phyloP scores from a whole-genome alignment of 1,140 invertebrate genomes.

The Oncopeltus fasciatus region DNA sequence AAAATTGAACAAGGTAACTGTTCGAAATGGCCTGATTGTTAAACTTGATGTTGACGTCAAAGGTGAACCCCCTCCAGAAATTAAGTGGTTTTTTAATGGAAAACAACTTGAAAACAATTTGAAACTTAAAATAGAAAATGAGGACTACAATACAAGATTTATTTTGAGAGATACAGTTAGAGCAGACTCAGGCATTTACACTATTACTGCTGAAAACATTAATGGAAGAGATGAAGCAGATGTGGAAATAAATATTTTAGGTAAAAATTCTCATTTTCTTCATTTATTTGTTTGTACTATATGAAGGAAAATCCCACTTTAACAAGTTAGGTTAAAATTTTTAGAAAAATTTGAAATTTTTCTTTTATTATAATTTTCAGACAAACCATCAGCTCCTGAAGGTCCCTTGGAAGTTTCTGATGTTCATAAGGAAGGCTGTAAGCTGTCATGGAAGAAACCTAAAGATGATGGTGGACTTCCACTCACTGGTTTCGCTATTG shows the following conservation, averaged over 20 bases:
- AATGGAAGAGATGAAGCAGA: conserved; percentile 87
- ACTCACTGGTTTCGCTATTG: conserved; percentile 74
- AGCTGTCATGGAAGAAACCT: conserved; percentile 87
- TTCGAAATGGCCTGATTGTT: conserved; percentile 79
- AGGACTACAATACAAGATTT: conserved; percentile 84
- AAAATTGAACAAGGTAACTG: conserved; percentile 73
- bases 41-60: conserved; percentile 87
- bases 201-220: conserved; percentile 77
- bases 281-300: not conserved
- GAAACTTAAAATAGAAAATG: conserved; percentile 67
- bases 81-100: conserved; percentile 72
- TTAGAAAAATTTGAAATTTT: not conserved
- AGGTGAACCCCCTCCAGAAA: conserved; percentile 86
- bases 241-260: conserved; percentile 83
- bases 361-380: conserved; percentile 32
- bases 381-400: conserved; percentile 87
- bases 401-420: conserved; percentile 84
- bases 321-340: no score
- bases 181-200: conserved; percentile 79
- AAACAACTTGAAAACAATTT: conserved; percentile 44
- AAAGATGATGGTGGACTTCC: conserved; percentile 90
- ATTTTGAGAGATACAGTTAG: conserved; percentile 64
- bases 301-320: not conserved
- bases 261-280: conserved; percentile 35
- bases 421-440: conserved; percentile 88